Base-by-base conservation (phyloP, 2,797 vertebrate species). In the Gephyroberyx darwinii region DNA sequence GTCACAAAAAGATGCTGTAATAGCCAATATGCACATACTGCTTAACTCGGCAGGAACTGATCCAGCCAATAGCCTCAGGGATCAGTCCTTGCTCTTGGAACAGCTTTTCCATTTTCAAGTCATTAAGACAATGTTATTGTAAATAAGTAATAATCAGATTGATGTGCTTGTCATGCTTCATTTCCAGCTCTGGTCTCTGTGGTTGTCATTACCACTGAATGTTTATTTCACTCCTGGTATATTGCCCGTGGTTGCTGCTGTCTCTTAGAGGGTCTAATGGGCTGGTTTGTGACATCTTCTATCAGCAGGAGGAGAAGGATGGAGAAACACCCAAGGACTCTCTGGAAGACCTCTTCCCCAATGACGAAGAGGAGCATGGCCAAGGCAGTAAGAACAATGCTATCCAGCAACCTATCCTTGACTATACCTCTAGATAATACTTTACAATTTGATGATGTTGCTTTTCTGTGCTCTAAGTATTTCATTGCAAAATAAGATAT, bases 281-380 rank as follows among this genome's bases (percentile, higher is more conserved):
- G 0, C 16, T 31, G 17, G 5, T 77, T 64, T 65, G 16, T 68
- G 79, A 75, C 1, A 1, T 73, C 8, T 3, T 51, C 39, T 71
- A 47, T 70, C 83, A 89, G 75, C 89, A 99, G 96, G 98, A 99
- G 87, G 98, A 99, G 87, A 99, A 99, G 77, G 96, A 98, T 56
- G 91, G 95, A 0, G 96, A 98, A 31, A 90, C 94, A 22, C 86
- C 94, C 6, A 98, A 98, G 88, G 97, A 98, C 86, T 95, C 96
- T 35, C 91, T 99, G 90, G 98, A 99, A 31, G 97, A 99, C 83
- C 95, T 99, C 33, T 99, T 99, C 89, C 97, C 97, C 0, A 99
- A 98, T 1, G 98, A 99, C 20, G 98, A 99, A 33, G 97, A 99
- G 77, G 98, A 99, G 47, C 91, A 95, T 0, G 93, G 94, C 75